phyloP scores from a whole-genome alignment of 2,888 invertebrate species.

The Lapara coniferarum region DNA sequence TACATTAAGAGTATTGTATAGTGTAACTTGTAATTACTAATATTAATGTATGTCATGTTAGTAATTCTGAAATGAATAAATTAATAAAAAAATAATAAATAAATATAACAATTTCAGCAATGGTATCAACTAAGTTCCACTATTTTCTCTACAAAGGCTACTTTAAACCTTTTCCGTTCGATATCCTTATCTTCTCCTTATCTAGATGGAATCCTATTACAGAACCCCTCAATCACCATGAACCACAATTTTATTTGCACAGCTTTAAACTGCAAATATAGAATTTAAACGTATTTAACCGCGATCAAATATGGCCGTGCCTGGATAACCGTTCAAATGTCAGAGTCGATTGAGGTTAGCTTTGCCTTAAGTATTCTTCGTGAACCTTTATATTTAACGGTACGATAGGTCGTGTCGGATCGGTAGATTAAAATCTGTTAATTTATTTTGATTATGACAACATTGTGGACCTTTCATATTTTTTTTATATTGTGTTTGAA shows the following conservation, averaged over 20 bases:
- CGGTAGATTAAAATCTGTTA: not conserved
- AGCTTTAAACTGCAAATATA: conserved; percentile 52
- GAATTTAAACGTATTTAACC: conserved; percentile 43
- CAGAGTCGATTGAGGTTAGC: conserved; percentile 28
- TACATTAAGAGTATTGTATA: too few relatives aligned
- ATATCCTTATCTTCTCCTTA: conserved; percentile 9
- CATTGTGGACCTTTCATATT: too few relatives aligned
- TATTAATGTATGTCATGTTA: too few relatives aligned
- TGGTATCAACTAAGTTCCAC: too few relatives aligned
- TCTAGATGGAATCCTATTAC: conserved; percentile 21
- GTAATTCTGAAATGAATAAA: too few relatives aligned
- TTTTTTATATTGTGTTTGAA: not conserved
- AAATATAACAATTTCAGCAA: too few relatives aligned
- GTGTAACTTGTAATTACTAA: too few relatives aligned
- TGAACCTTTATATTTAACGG: conserved; percentile 12
- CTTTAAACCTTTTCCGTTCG: too few relatives aligned
- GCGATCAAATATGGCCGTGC: conserved; percentile 34
- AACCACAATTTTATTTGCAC: conserved; percentile 48
- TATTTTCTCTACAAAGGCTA: too few relatives aligned
- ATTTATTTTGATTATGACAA: not conserved
- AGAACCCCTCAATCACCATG: conserved; percentile 22
- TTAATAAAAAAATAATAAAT: too few relatives aligned
- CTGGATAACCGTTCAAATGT: conserved; percentile 29
- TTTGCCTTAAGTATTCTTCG: conserved; percentile 21
- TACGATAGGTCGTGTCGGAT: conserved; percentile 15